Percentiles rank a stretch among this genome's conserved stretches.
phyloP scores from a whole-genome alignment of 1,140 invertebrate species.

The Venturia canescens region DNA sequence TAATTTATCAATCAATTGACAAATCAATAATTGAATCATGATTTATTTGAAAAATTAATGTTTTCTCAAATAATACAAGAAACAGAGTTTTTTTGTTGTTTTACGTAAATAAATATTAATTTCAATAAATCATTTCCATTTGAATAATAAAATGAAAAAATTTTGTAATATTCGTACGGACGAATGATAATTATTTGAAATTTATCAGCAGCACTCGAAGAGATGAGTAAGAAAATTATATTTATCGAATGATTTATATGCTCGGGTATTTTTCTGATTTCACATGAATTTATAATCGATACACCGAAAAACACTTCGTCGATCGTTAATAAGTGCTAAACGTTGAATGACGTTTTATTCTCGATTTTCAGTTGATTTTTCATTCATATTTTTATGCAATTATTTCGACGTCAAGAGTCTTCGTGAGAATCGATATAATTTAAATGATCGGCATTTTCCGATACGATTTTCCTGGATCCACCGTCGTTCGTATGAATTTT shows the following conservation, averaged over 20 bases:
- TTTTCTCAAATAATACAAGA: too few species aligned
- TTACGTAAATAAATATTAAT: too few species aligned
- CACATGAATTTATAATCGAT: background rate
- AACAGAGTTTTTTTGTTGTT: too few species aligned
- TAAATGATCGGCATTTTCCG: background rate
- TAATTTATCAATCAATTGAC: too few species aligned
- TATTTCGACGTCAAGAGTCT: conserved; percentile 23
- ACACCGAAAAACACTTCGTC: conserved; percentile 9
- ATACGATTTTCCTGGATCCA: conserved; percentile 34
- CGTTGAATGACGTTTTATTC: background rate
- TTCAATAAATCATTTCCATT: too few species aligned
- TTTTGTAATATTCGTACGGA: too few species aligned
- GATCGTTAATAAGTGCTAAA: background rate
- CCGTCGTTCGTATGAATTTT: background rate
- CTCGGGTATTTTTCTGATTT: background rate
- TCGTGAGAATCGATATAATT: conserved; percentile 12
- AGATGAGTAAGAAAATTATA: too few species aligned
- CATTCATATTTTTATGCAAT: background rate
- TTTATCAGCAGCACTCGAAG: too few species aligned
- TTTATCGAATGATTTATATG: background rate
- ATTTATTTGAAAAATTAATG: too few species aligned
- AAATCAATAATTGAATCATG: too few species aligned
- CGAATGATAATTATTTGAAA: too few species aligned
- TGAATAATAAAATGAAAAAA: too few species aligned
- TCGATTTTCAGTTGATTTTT: conserved; percentile 24